Evolutionary conservation across 92 coral and sea anemone species (phyloP).

Genomic region (Palythoa caribaeorum): DNA sequence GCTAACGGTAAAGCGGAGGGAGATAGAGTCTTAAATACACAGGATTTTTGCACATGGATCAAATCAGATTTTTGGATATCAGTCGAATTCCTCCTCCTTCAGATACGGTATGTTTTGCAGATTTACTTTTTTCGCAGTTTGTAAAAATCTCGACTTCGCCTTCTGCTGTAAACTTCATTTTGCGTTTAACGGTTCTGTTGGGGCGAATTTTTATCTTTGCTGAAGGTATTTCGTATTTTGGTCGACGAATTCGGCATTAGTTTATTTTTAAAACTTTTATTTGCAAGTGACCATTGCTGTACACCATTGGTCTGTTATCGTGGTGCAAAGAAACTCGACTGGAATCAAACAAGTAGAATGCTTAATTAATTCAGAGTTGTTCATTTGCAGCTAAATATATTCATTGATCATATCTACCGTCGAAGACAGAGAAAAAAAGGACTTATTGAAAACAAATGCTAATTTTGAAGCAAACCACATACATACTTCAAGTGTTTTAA

Average conservation of each 20-base stretch:
- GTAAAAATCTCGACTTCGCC: background rate
- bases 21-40: background rate
- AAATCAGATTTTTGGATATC: background rate
- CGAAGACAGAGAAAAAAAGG: background rate
- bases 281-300: background rate
- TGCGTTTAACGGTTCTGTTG: background rate
- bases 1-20: background rate
- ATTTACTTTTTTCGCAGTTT: background rate
- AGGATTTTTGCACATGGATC: background rate
- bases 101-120: slow-evolving; percentile 1
- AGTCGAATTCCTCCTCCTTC: background rate
- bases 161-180: background rate
- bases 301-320: background rate
- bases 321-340: background rate
- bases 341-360: background rate
- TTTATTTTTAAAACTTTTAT: background rate
- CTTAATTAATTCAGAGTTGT: background rate
- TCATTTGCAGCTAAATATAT: background rate
- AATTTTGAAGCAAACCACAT: background rate
- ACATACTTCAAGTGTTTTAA: background rate
- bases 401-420: background rate
- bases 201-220: background rate
- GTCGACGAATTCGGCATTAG: background rate
- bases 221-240: background rate
- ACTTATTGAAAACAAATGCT: background rate